These are phyloP conservation scores for Arenaria interpres DNA, from an alignment of 2,113 vertebrate species.

Conservation along the genomic window DNA sequence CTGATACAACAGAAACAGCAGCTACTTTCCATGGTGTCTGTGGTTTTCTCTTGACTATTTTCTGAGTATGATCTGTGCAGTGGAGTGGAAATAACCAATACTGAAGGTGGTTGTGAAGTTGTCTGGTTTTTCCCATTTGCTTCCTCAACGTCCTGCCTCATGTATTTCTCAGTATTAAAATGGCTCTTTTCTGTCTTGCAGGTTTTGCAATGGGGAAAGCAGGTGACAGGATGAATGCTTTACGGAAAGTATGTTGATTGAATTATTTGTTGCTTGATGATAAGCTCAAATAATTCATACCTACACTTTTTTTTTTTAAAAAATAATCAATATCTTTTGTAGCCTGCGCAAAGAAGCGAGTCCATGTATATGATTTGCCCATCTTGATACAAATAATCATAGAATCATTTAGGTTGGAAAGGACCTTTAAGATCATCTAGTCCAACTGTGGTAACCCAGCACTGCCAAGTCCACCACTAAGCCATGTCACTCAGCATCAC, in stretches of 20 bases:
- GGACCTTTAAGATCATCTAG: neutral
- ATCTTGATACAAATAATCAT: neutral
- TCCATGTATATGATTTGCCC: neutral
- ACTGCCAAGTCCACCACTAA: neutral
- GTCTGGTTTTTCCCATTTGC: neutral
- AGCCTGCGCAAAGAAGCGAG: neutral
- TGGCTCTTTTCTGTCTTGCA: slow-evolving; percentile 43
- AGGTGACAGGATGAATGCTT: slow-evolving; percentile 81
- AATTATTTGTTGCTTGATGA: neutral
- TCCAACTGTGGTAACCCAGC: rapidly evolving
- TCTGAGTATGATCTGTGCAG: neutral
- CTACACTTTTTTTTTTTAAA: neutral
- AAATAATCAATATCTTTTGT: neutral
- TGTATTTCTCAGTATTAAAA: neutral
- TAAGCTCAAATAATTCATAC: neutral
- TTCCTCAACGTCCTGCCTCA: neutral
- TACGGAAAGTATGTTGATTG: slow-evolving; percentile 85
- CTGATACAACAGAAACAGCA: neutral
- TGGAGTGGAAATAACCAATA: neutral
- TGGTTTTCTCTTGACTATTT: neutral
- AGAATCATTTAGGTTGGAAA: neutral
- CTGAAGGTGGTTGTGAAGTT: neutral
- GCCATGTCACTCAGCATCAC: neutral
- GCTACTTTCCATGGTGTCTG: neutral
- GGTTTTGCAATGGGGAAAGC: slow-evolving; percentile 95